Evolutionary conservation across 2,797 vertebrate genomes (phyloP).

Genomic region (Chelon auratus): DNA sequence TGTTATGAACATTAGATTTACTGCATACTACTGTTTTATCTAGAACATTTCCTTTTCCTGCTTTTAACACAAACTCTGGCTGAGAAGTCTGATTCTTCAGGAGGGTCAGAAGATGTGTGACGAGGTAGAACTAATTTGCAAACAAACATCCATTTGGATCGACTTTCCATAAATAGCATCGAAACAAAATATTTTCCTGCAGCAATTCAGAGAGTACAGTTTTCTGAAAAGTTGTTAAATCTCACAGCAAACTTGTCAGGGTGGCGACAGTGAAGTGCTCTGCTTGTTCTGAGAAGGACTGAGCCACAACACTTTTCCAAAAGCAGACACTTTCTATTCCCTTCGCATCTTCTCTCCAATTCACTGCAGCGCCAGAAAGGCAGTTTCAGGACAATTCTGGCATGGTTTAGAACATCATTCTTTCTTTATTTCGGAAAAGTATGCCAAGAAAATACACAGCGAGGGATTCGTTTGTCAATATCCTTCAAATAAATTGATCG

Average conservation of each 20-base stretch:
- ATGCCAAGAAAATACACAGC: not conserved
- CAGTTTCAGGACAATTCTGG: not conserved
- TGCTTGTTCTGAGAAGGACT: conserved; percentile 21
- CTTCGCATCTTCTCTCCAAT: conserved; percentile 13
- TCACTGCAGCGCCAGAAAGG: conserved; percentile 12
- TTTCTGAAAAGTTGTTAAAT: conserved; percentile 34
- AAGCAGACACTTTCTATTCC: conserved; percentile 16
- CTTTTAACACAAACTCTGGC: too few species aligned
- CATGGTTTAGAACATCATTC: not conserved
- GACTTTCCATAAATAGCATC: not conserved
- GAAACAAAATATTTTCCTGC: not conserved
- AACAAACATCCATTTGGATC: not conserved
- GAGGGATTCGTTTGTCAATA: conserved; percentile 4
- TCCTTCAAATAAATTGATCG: conserved; percentile 8
- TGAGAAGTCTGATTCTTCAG: not conserved
- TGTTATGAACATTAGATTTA: conserved; percentile 6
- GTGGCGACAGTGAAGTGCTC: conserved; percentile 29
- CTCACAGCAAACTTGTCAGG: conserved; percentile 20
- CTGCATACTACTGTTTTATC: conserved; percentile 16
- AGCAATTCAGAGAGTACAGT: conserved; percentile 29
- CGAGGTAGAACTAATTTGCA: too few species aligned
- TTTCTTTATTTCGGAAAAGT: conserved; percentile 1
- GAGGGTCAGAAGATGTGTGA: not conserved
- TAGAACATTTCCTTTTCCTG: not conserved
- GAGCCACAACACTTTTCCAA: conserved; percentile 29